Conservation (phyloP, 1,140 invertebrate species). For the Thrips palmi region DNA sequence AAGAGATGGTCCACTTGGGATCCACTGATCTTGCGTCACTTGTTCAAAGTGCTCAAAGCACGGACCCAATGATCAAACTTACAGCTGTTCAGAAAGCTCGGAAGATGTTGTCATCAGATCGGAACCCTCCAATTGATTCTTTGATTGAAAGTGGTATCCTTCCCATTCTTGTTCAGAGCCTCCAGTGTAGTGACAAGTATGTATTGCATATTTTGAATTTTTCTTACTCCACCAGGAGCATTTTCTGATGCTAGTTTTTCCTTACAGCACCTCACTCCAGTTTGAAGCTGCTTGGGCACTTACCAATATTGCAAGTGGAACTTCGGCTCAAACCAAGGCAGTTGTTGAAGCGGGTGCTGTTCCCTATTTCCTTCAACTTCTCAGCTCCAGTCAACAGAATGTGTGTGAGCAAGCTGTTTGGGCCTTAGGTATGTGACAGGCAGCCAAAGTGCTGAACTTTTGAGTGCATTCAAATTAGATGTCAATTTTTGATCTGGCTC, state of each 20-base stretch:
- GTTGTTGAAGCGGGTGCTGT: constrained; percentile 90
- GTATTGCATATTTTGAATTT: constrained; percentile 14
- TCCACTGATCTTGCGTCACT: constrained; percentile 44
- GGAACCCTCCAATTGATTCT: constrained; percentile 97
- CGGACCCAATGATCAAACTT: constrained; percentile 52
- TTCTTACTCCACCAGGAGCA: constrained; percentile 11
- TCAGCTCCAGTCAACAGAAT: constrained; percentile 84
- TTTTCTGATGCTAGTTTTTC: constrained; percentile 11
- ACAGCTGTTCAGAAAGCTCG: constrained; percentile 70
- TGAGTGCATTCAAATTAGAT: neutral
- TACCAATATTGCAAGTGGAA: constrained; percentile 97
- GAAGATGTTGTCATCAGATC: constrained; percentile 89
- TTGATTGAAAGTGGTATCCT: constrained; percentile 86
- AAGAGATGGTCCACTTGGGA: constrained; percentile 24
- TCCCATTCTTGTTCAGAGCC: constrained; percentile 79
- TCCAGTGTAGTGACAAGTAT: constrained; percentile 62
- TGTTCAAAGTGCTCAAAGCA: constrained; percentile 51
- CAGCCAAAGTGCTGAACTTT: neutral
- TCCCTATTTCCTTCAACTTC: constrained; percentile 78
- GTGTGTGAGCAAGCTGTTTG: constrained; percentile 98
- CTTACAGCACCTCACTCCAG: constrained; percentile 68
- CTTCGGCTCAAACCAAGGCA: constrained; percentile 86
- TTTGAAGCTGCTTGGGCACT: constrained; percentile 99
- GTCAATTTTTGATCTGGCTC: constrained; percentile 5
- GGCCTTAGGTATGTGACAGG: constrained; percentile 60